A percentile compares a stretch with the other conserved stretches of the same genome.
These are phyloP conservation scores for Hydrochoerus hydrochaeris DNA, from an alignment of 2,113 vertebrate genomes.

Conservation along the genomic window DNA sequence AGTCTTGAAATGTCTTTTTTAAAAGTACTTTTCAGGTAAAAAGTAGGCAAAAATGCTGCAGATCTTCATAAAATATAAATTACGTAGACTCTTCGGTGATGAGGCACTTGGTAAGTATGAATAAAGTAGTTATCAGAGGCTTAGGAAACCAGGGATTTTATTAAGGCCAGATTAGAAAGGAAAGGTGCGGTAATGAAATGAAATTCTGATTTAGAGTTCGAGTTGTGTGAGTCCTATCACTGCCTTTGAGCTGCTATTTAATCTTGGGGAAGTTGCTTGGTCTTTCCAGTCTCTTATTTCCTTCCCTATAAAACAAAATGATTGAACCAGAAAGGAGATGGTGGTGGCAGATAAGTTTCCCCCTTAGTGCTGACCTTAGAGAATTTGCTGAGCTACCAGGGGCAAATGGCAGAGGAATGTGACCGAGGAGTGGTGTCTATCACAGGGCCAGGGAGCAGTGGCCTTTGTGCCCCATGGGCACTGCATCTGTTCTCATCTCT, in stretches of 20 bases:
- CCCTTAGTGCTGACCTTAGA: slow-evolving; percentile 24
- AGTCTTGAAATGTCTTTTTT: slow-evolving; percentile 7
- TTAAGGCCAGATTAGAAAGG: slow-evolving; percentile 35
- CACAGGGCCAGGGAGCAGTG: neutral
- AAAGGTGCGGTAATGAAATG: neutral
- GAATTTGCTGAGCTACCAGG: slow-evolving; percentile 22
- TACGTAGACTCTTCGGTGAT: neutral
- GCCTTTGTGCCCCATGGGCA: neutral
- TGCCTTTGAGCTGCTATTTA: slow-evolving; percentile 31
- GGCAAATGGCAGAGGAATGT: neutral
- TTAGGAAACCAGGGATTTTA: neutral
- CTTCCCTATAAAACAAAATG: slow-evolving; percentile 44
- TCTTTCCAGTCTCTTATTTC: neutral
- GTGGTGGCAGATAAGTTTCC: neutral
- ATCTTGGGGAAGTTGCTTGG: slow-evolving; percentile 32
- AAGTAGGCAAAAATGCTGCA: slow-evolving; percentile 12
- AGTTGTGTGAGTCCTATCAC: neutral
- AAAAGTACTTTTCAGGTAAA: slow-evolving; percentile 36
- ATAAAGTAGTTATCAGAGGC: slow-evolving; percentile 46
- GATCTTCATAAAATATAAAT: slow-evolving; percentile 60
- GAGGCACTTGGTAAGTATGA: slow-evolving; percentile 21
- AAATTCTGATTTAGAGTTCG: slow-evolving; percentile 49
- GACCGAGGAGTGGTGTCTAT: neutral
- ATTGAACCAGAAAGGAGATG: neutral
- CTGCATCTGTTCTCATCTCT: neutral